phyloP scores from a whole-genome alignment of 1,140 invertebrate genomes.

The Drosophila navojoa region DNA sequence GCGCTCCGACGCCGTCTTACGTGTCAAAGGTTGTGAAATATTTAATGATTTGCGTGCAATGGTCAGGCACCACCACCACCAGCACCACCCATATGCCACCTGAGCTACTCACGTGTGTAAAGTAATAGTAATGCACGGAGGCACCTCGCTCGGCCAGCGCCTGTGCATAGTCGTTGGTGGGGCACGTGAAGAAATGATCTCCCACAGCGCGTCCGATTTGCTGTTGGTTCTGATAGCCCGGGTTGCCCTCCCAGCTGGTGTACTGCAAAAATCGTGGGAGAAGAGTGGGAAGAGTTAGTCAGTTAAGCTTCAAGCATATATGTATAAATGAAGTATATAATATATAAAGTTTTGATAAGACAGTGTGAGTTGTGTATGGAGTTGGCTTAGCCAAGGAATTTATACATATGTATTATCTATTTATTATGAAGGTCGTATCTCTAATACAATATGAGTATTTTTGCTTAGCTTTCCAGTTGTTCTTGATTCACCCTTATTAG shows the following conservation, averaged over 20 bases:
- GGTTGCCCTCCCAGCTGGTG: constrained; percentile 94
- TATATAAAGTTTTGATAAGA: no score
- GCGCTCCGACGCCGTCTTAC: constrained; percentile 69
- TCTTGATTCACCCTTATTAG: no score
- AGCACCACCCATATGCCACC: neutral
- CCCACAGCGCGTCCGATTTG: constrained; percentile 94
- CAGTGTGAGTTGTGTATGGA: no score
- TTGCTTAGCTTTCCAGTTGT: no score
- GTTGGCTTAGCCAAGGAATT: no score
- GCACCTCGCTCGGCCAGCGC: constrained; percentile 91
- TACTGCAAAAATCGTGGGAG: constrained; percentile 88
- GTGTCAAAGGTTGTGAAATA: constrained; percentile 74
- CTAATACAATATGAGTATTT: no score
- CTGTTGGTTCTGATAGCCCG: constrained; percentile 92
- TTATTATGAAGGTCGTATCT: no score
- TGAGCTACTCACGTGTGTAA: constrained; percentile 91
- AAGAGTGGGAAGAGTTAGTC: neutral
- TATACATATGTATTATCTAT: no score
- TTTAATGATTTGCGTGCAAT: constrained; percentile 60
- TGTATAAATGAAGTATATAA: no score
- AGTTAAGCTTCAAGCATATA: neutral
- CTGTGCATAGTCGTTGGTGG: constrained; percentile 94
- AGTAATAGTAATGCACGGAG: constrained; percentile 96
- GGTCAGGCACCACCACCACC: neutral
- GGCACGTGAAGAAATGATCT: constrained; percentile 97